Evolutionary conservation across 1,140 invertebrate genomes (phyloP), one percentile per base, ranked within the genome.

Genomic region (Drosophila biarmipes): DNA sequence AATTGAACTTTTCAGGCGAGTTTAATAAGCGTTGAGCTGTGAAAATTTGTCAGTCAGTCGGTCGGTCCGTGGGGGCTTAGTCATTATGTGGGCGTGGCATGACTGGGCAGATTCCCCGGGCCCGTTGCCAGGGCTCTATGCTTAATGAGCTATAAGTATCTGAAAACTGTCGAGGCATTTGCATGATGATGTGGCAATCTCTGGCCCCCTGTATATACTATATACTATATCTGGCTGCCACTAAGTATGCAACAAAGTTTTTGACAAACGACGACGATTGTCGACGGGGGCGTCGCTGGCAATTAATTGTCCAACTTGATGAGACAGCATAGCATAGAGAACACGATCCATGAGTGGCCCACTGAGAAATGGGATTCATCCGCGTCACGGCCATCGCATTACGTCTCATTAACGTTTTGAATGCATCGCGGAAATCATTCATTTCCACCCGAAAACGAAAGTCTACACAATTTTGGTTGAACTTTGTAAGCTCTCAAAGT

Each of bases 111-210:
- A 63, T 63, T 49, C 42, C 64, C 43, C 64, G 57, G 40, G 38
- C 35, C 45, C 52, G 37, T 11, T 67, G 78, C 66, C 59, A 54
- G 48, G 46, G 59, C 46, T 43, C 17, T 42, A 29, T 73, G 79
- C 57, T 74, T 89, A 89, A 89, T 89, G 84, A 89, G 85, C 80
- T 90, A 85, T 84, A 84, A 89, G 84, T 87, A 87, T 84, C 81
- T 77, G 66, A 63, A 64, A 68, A 78, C 69, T 75, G 69, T 53
- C 35, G 61, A 57, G 61, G 51, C 73, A 77, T 77, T 77, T 69
- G 61, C 61, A 66, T 75, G 72, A 74, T 75, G 58, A 75, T 58
- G 54, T 31, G 42, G 61, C 59, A 54, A 45, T 53, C 43, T 45
- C 49, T 54, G 61, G 55, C 42, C 15, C 15, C 24, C 46, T 78